A percentile compares a stretch with the other conserved stretches of the same genome.
Conservation (phyloP, 2,113 vertebrate genomes). For the Oreochromis spilurus region DNA sequence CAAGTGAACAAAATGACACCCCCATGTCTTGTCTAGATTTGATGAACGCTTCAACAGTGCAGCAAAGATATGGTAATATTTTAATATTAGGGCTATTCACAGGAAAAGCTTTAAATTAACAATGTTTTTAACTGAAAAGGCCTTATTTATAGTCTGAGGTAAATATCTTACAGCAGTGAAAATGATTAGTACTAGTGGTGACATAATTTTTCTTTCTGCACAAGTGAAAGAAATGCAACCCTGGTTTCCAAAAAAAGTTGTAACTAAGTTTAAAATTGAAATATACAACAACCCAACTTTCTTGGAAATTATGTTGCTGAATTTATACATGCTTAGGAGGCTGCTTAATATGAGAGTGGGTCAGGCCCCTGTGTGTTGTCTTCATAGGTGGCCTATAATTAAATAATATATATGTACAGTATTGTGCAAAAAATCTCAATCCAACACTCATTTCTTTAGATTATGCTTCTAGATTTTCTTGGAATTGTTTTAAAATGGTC, state of each 20-base stretch:
- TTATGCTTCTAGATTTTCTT: background rate
- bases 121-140: background rate
- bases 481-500: background rate
- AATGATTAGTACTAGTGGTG: background rate
- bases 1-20: constrained; percentile 37
- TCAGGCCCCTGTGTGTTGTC: background rate
- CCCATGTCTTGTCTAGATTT: constrained; percentile 42
- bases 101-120: background rate
- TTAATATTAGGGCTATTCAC: background rate
- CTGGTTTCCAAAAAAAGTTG: background rate
- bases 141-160: background rate
- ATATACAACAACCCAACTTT: background rate
- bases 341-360: background rate
- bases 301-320: background rate
- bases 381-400: background rate
- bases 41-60: background rate
- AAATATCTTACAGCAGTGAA: background rate
- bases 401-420: background rate
- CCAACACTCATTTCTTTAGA: background rate
- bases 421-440: background rate
- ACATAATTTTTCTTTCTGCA: background rate
- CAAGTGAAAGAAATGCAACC: background rate
- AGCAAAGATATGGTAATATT: constrained; percentile 39
- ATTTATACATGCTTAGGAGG: background rate
- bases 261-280: background rate